phyloP scores from a whole-genome alignment of 2,113 vertebrate genomes.

The Passerina amoena region DNA sequence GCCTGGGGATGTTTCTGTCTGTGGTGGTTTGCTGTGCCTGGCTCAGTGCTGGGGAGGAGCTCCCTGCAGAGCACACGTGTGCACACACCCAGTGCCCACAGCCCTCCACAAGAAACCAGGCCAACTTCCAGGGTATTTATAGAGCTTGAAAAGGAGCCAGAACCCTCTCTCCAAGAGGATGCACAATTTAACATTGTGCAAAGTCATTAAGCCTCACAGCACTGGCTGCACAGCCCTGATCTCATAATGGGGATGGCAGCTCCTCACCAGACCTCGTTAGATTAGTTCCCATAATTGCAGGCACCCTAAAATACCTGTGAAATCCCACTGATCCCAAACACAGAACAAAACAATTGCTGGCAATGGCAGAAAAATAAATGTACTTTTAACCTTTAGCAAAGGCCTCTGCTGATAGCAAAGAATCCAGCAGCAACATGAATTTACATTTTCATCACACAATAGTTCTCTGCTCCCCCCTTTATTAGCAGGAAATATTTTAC shows the following conservation, averaged over 20 bases:
- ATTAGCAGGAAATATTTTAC: not conserved
- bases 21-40: not conserved
- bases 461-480: not conserved
- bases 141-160: conserved; percentile 55
- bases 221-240: not conserved
- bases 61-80: conserved; percentile 4
- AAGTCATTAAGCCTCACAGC: conserved; percentile 53
- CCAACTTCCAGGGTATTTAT: conserved; percentile 41
- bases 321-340: not conserved
- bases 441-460: not conserved
- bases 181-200: conserved; percentile 50
- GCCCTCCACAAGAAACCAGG: not conserved
- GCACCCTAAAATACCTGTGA: not conserved
- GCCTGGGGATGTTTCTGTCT: not conserved
- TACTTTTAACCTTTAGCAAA: not conserved
- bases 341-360: not conserved
- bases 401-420: not conserved
- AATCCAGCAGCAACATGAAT: not conserved
- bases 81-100: not conserved
- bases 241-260: not conserved
- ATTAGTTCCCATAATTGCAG: not conserved
- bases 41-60: not conserved
- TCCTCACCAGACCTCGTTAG: not conserved
- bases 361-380: not conserved
- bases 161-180: conserved; percentile 18